Conservation (phyloP, 2,113 vertebrate genomes). For the Lates calcarifer region DNA sequence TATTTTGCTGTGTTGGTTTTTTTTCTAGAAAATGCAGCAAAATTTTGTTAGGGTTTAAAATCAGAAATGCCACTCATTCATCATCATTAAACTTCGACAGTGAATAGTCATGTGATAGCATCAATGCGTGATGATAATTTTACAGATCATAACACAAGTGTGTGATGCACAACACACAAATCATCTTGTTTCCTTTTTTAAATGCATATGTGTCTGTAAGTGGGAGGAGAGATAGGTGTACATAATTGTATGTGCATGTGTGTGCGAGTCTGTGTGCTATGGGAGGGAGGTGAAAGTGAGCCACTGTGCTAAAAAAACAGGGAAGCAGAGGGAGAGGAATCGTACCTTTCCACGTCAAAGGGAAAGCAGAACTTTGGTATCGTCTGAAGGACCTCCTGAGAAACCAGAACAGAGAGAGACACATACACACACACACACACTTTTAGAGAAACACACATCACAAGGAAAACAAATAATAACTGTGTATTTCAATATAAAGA, state of each 20-base stretch:
- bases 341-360: conserved; percentile 96
- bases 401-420: conserved; percentile 75
- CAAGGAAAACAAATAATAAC: conserved; percentile 48
- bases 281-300: conserved; percentile 35
- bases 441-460: conserved; percentile 49
- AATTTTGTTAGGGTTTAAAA: conserved; percentile 5
- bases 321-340: conserved; percentile 57
- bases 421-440: conserved; percentile 64
- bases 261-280: conserved; percentile 11
- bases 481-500: conserved; percentile 40
- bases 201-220: conserved; percentile 14
- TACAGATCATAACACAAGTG: conserved; percentile 12
- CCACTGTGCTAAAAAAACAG: conserved; percentile 31
- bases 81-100: background rate
- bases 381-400: conserved; percentile 94
- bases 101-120: conserved; percentile 3
- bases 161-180: conserved; percentile 21
- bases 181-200: conserved; percentile 41
- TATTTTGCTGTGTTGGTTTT: conserved; percentile 3
- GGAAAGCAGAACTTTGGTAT: conserved; percentile 99
- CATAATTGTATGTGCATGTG: background rate
- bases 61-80: background rate
- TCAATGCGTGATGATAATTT: background rate
- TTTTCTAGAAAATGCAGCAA: background rate
- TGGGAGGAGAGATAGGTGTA: background rate